Evolutionary conservation across 1,140 invertebrate species (phyloP), one percentile per base, ranked within the genome.

Genomic region (Myzus persicae): DNA sequence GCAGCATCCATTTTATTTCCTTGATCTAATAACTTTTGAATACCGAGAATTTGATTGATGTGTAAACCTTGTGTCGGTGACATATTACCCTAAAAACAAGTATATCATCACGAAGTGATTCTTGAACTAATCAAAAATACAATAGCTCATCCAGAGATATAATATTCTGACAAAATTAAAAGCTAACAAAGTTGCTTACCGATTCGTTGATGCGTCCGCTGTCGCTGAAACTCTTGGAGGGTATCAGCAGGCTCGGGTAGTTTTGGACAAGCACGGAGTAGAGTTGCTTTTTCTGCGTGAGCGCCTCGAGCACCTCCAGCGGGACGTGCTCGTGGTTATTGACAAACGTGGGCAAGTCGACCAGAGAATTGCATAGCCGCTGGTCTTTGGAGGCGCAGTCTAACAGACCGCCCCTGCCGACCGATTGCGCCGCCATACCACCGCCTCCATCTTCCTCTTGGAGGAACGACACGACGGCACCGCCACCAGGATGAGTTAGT

Each of bases 301-400:
- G 94, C 54, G 96, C 96, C 94, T 97, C 96, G 67, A 97, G 94
- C 48, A 94, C 93, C 93, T 94, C 93, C 26, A 94, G 48, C 87
- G 93, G 93, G 95, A 97, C 96, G 95, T 97, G 97, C 94, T 97
- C 97, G 94, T 96, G 96, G 94, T 96, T 96, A 93, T 96, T 96
- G 5, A 98, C 95, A 95, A 97, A 97, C 3, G 97, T 97, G 0
- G 97, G 97, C 54, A 98, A 95, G 95, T 97, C 97, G 42, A 97
- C 96, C 89, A 97, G 90, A 3, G 94, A 94, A 51, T 93, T 93
- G 54, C 92, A 94, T 4, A 94, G 84, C 54, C 93, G 59, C 46
- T 40, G n/a, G 5, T 93, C 93, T 92, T 93, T 93, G 82, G 91
- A 40, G 20, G 26, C 18, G 31, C 48, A n/a, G 14, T 88, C 87